These are phyloP conservation scores for Rhea pennata DNA, from an alignment of 2,113 vertebrate genomes.

Conservation along the genomic window DNA sequence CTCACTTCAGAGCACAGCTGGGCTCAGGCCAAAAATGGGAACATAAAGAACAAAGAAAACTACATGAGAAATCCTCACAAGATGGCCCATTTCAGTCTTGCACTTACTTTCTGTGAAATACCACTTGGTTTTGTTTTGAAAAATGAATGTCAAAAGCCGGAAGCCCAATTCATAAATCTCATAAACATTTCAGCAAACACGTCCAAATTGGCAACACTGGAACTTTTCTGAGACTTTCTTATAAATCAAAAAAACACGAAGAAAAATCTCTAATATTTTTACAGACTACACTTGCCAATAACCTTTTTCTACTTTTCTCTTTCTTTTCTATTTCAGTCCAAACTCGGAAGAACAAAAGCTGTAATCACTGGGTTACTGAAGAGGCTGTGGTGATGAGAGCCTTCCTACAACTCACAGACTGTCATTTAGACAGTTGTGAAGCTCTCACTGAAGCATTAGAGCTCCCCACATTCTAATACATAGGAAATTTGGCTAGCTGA, in stretches of 20 bases:
- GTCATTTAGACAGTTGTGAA: background rate
- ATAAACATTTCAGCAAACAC: slow-evolving; percentile 36
- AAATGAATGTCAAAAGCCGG: background rate
- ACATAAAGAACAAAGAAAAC: background rate
- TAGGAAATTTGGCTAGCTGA: background rate
- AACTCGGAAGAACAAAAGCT: background rate
- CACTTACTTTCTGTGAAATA: background rate
- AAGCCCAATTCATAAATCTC: slow-evolving; percentile 31
- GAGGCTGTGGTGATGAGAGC: background rate
- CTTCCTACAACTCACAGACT: background rate
- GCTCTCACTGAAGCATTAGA: background rate
- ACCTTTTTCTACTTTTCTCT: background rate
- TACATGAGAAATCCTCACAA: background rate
- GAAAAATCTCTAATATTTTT: background rate
- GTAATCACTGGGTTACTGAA: background rate
- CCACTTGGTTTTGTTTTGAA: background rate
- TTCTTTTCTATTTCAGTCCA: background rate
- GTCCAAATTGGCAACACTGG: background rate
- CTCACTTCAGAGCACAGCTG: background rate
- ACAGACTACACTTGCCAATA: background rate
- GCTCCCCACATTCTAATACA: background rate
- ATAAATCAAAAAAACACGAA: background rate
- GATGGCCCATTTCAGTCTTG: background rate
- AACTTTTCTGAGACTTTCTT: background rate
- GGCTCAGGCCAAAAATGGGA: background rate